Percentiles rank a stretch among this genome's conserved stretches.
Conservation (phyloP, 1,140 invertebrate species). For the Cyclina sinensis region DNA sequence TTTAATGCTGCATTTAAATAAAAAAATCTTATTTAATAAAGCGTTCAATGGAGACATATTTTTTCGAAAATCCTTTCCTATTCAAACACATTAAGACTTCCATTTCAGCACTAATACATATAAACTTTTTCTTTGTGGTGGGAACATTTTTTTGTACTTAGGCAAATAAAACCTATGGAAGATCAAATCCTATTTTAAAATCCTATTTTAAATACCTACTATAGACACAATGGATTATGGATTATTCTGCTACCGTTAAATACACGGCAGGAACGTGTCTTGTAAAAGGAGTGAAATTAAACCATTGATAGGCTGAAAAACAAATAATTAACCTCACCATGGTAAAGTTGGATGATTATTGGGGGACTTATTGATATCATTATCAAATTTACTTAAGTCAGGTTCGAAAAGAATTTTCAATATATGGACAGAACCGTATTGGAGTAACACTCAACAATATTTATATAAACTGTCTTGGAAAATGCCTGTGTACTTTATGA, state of each 20-base stretch:
- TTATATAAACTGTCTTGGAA: too few species aligned
- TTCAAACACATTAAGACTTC: not conserved
- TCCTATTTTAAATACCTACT: too few species aligned
- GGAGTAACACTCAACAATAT: too few species aligned
- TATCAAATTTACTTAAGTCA: not conserved
- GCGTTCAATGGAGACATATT: not conserved
- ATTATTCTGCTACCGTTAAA: constrained; percentile 34
- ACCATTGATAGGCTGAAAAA: not conserved
- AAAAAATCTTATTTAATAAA: not conserved
- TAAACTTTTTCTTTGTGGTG: not conserved
- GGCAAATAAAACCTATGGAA: constrained; percentile 2
- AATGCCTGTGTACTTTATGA: too few species aligned
- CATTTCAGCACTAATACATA: not conserved
- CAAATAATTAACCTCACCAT: constrained; percentile 7
- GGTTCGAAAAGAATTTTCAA: not conserved
- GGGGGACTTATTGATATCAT: constrained; percentile 10
- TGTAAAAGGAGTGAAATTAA: not conserved
- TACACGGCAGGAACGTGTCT: not conserved
- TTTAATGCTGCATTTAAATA: not conserved
- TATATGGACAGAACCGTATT: too few species aligned
- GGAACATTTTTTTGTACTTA: not conserved
- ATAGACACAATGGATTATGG: constrained; percentile 57
- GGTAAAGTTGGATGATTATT: constrained; percentile 31
- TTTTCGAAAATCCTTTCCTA: not conserved
- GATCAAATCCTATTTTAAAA: not conserved